A percentile compares a stretch with the other conserved stretches of the same genome.
Conservation (phyloP, 2,113 vertebrate species). For the Pygoscelis adeliae region DNA sequence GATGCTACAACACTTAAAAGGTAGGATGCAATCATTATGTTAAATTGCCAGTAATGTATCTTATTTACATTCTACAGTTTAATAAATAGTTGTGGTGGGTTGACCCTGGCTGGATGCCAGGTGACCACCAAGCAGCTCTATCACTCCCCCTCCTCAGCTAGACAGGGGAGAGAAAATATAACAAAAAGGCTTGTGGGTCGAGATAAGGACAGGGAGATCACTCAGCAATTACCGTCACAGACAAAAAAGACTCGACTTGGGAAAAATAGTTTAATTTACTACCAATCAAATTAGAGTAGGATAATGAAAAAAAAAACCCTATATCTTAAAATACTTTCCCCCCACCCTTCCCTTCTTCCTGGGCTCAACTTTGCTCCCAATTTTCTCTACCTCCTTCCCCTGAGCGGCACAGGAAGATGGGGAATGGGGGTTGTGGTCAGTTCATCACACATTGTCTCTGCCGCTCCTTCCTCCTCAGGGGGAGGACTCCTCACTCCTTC, state of each 20-base stretch:
- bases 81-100: neutral
- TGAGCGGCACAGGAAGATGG: rapidly evolving
- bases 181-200: rapidly evolving
- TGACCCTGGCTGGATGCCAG: neutral
- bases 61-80: neutral
- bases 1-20: neutral
- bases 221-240: rapidly evolving
- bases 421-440: neutral
- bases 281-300: neutral
- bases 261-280: neutral
- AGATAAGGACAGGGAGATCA: neutral
- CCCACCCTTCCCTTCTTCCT: too few species aligned
- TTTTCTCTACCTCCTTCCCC: neutral
- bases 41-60: neutral
- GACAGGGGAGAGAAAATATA: neutral
- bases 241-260: neutral
- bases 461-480: neutral
- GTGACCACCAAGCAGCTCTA: neutral
- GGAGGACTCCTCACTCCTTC: neutral
- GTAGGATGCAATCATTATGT: neutral
- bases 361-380: neutral
- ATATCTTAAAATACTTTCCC: neutral
- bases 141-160: neutral
- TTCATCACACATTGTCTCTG: neutral
- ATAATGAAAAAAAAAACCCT: neutral